A percentile compares a stretch with the other conserved stretches of the same genome.
Evolutionary conservation across 2,888 invertebrate species (phyloP).

Genomic region (Drosophila meridiana): DNA sequence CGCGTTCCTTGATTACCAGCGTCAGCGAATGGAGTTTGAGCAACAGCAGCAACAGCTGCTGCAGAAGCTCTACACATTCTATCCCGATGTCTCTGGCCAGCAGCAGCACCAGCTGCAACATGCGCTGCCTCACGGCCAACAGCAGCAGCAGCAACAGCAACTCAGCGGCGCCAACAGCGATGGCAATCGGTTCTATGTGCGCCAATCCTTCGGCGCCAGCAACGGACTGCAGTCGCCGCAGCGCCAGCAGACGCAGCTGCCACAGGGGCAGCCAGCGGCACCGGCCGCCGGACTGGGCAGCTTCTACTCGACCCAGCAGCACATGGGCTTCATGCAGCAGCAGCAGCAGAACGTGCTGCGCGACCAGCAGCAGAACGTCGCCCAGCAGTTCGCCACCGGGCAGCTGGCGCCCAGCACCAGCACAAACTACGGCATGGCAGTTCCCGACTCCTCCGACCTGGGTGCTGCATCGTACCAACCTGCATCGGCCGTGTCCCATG

Average conservation of each 20-base stretch:
- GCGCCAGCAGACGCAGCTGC: slow-evolving; percentile 20
- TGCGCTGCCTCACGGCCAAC: slow-evolving; percentile 6
- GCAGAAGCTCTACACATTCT: slow-evolving; percentile 71
- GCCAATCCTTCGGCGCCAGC: slow-evolving; percentile 34
- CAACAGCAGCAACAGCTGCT: slow-evolving; percentile 77
- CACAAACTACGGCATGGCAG: slow-evolving; percentile 62
- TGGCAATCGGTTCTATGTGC: slow-evolving; percentile 18
- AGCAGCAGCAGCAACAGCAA: background rate
- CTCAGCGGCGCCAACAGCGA: slow-evolving; percentile 5
- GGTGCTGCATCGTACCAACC: slow-evolving; percentile 84
- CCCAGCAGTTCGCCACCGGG: slow-evolving; percentile 65
- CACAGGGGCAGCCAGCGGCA: slow-evolving; percentile 15
- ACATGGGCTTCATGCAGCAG: slow-evolving; percentile 79
- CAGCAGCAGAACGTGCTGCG: slow-evolving; percentile 75
- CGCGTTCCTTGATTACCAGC: slow-evolving; percentile 71
- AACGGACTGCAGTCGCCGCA: slow-evolving; percentile 58
- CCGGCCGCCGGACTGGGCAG: slow-evolving; percentile 35
- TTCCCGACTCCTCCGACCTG: slow-evolving; percentile 62
- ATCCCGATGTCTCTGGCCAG: slow-evolving; percentile 60
- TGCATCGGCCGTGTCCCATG: slow-evolving; percentile 86
- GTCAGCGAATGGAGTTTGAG: slow-evolving; percentile 75
- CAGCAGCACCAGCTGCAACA: slow-evolving; percentile 33
- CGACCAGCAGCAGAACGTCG: slow-evolving; percentile 67
- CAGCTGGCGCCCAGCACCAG: slow-evolving; percentile 60
- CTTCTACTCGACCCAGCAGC: slow-evolving; percentile 83